Evolutionary conservation across 2,113 vertebrate species (phyloP).

Genomic region (Eulacestoma nigropectus): DNA sequence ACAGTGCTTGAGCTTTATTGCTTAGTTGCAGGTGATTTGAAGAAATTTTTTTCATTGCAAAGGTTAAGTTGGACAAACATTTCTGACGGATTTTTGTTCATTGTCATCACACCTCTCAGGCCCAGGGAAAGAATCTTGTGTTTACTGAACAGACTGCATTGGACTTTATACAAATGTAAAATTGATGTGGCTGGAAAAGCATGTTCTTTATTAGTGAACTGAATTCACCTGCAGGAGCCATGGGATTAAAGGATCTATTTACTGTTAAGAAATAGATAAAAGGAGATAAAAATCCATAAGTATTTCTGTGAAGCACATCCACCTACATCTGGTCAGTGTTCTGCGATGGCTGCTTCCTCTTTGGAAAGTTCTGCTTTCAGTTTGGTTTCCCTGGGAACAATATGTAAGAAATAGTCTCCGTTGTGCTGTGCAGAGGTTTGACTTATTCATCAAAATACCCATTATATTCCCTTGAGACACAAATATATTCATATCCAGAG

Average conservation of each 20-base stretch:
- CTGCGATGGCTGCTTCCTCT: background rate
- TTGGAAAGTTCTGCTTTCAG: slow-evolving; percentile 44
- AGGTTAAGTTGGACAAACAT: background rate
- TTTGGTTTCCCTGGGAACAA: slow-evolving; percentile 44
- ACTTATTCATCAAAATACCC: slow-evolving; percentile 29
- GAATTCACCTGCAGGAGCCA: background rate
- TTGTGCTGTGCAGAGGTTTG: slow-evolving; percentile 6
- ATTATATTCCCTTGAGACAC: background rate
- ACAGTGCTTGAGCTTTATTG: background rate
- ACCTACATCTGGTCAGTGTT: slow-evolving; percentile 24
- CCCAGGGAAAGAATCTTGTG: background rate
- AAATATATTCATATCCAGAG: background rate
- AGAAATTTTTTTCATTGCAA: background rate
- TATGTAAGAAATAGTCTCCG: slow-evolving; percentile 13
- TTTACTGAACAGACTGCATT: background rate
- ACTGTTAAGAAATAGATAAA: background rate
- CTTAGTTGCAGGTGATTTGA: background rate
- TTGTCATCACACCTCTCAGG: background rate
- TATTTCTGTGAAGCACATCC: background rate
- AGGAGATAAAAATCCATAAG: background rate
- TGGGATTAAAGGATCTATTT: background rate
- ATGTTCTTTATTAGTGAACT: background rate
- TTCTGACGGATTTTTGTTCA: background rate
- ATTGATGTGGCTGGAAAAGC: background rate
- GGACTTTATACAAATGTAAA: background rate